phyloP scores from a whole-genome alignment of 2,113 vertebrate genomes.

The Paradoxurus hermaphroditus region DNA sequence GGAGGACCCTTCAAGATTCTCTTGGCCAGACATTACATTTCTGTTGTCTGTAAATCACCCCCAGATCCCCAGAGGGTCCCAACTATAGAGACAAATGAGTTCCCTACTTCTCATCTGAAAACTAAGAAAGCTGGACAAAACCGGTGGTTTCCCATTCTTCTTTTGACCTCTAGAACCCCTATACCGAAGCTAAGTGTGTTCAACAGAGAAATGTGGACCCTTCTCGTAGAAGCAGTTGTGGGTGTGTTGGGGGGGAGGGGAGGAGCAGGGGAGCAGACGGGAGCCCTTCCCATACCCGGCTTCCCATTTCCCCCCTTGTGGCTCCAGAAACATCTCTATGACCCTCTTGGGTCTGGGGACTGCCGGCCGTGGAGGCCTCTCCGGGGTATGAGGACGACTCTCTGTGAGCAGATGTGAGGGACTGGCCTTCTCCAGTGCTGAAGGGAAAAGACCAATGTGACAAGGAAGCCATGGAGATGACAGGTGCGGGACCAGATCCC shows the following conservation, averaged over 20 bases:
- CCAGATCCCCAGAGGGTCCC: neutral
- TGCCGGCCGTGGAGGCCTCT: neutral
- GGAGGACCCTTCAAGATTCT: neutral
- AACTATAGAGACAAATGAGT: neutral
- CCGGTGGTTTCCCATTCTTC: neutral
- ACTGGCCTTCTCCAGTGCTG: neutral
- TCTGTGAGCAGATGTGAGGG: neutral
- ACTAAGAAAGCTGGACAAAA: neutral
- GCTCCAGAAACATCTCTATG: neutral
- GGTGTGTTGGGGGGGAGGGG: rapidly evolving
- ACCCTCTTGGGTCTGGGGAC: neutral
- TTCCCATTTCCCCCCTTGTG: neutral
- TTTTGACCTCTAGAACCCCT: neutral
- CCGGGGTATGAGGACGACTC: neutral
- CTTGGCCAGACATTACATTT: neutral
- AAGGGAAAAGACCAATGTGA: neutral
- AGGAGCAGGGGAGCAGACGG: neutral
- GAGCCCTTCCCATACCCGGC: neutral
- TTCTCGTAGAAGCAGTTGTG: neutral
- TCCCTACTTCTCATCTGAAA: neutral
- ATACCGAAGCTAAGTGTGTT: neutral
- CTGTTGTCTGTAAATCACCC: neutral
- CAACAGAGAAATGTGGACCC: neutral
- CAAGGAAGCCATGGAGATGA: neutral
- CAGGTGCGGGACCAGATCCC: neutral